These are phyloP conservation scores for Orchesellides sinensis DNA, from an alignment of 2,888 invertebrate genomes.

Conservation along the genomic window DNA sequence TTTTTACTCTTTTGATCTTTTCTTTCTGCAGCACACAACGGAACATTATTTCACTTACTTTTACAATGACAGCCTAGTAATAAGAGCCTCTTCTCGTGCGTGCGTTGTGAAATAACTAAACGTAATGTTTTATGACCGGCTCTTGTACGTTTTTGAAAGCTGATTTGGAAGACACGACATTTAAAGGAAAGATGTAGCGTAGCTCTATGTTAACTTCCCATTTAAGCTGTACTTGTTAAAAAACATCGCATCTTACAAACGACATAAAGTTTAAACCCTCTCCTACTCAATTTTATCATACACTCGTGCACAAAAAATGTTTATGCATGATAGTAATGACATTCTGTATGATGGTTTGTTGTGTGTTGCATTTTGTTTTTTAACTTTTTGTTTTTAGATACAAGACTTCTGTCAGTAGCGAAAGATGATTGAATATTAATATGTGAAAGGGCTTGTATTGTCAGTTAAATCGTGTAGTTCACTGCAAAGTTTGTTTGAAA, in stretches of 20 bases:
- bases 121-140: too few species aligned
- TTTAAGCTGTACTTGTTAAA: not conserved
- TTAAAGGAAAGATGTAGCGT: too few species aligned
- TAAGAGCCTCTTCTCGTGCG: slow-evolving; percentile 32
- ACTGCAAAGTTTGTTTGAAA: too few species aligned
- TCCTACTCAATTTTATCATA: not conserved
- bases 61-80: not conserved
- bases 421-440: slow-evolving; percentile 73
- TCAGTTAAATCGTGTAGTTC: slow-evolving; percentile 18
- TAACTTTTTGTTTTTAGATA: slow-evolving; percentile 40
- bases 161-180: too few species aligned
- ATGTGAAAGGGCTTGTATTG: slow-evolving; percentile 52
- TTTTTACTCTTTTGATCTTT: slow-evolving; percentile 32
- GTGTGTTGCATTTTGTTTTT: slow-evolving; percentile 1
- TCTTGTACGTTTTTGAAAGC: too few species aligned
- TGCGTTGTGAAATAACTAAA: slow-evolving; percentile 47
- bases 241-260: not conserved
- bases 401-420: slow-evolving; percentile 38
- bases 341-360: not conserved
- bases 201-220: too few species aligned
- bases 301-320: slow-evolving; percentile 19
- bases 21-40: not conserved
- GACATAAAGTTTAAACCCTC: too few species aligned
- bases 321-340: slow-evolving; percentile 22
- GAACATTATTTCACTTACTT: not conserved